A percentile compares a stretch with the other conserved stretches of the same genome.
Evolutionary conservation across 2,888 invertebrate genomes (phyloP).

Genomic region (Aphodius sticticus): DNA sequence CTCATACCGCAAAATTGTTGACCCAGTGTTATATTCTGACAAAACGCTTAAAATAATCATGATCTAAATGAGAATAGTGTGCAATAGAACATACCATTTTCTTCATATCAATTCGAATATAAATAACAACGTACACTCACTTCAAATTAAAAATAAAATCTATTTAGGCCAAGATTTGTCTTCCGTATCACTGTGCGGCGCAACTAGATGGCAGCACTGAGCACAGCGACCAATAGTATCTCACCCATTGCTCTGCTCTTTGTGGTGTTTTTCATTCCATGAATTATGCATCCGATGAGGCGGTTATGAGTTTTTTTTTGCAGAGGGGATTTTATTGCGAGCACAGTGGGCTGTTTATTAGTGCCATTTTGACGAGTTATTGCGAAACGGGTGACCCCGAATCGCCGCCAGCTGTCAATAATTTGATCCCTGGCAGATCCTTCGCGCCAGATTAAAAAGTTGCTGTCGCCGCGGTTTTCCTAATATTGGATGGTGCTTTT

Average conservation of each 20-base stretch:
- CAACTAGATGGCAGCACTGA: no score
- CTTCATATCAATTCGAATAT: no score
- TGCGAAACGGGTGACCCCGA: slow-evolving; percentile 11
- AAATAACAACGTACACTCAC: no score
- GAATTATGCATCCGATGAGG: slow-evolving; percentile 19
- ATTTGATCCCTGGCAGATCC: slow-evolving; percentile 8
- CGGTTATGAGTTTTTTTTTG: slow-evolving; percentile 19
- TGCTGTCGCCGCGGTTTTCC: not conserved
- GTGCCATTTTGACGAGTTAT: slow-evolving; percentile 24
- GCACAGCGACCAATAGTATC: not conserved
- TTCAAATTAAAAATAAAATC: no score
- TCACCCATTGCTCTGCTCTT: not conserved
- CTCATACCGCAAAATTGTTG: no score
- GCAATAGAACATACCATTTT: no score
- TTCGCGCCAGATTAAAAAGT: not conserved
- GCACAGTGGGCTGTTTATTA: slow-evolving; percentile 24
- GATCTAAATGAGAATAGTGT: no score
- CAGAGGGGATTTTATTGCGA: slow-evolving; percentile 12
- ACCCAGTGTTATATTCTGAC: no score
- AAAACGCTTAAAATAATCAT: no score
- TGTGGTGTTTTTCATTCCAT: slow-evolving; percentile 10
- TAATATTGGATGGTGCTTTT: not conserved
- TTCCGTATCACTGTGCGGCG: no score
- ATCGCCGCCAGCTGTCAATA: slow-evolving; percentile 13
- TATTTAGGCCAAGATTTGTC: no score